Base-by-base conservation (phyloP, 1,140 invertebrate species). In the Heliconius eleuchia region DNA sequence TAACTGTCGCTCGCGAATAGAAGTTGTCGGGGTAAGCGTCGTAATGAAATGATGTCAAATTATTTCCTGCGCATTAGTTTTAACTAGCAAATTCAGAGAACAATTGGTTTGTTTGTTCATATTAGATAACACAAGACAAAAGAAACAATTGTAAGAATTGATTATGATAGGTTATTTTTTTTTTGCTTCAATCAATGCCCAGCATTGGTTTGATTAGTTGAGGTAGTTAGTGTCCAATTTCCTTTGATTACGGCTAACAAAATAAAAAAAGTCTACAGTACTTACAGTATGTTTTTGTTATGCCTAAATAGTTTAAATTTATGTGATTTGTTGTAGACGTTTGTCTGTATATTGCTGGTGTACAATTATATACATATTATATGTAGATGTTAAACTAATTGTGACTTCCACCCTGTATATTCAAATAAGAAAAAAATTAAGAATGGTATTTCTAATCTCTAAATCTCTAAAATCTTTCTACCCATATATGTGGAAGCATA, bases 41-140 rank as follows among this genome's bases (percentile, higher is more conserved):
- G 4, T 66, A 66, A 66, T 66, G 60, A 18, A 66, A 66, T 13
- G 60, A 23, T 66, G 23, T 66, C n/a, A 66, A 66, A 66, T 66
- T 66, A 66, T 11, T 66, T 66, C 60, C 60, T 66, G 60, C 11
- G 30, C 60, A 66, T 66, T 66, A 66, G 60, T 18, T 66, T 18
- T 66, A 66, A 66, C 60, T 23, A 30, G 60, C 27, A 66, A 66
- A 66, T 66, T 27, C 60, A 30, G 3, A 66, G 23, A 66, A 66
- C 60, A 66, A 66, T 66, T 66, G 60, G 9, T 30, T 66, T 23
- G 27, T 66, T 66, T 66, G 27, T 66, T 66, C 60, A 66, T 66
- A 66, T 66, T 66, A 66, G 60, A 66, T 30, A 66, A 66, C 60
- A 66, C 27, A 30, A 66, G 27, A 66, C 60, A 66, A 46, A 46